These are phyloP conservation scores for Cyrtodaria siliqua DNA, from an alignment of 2,888 invertebrate species.

Conservation along the genomic window DNA sequence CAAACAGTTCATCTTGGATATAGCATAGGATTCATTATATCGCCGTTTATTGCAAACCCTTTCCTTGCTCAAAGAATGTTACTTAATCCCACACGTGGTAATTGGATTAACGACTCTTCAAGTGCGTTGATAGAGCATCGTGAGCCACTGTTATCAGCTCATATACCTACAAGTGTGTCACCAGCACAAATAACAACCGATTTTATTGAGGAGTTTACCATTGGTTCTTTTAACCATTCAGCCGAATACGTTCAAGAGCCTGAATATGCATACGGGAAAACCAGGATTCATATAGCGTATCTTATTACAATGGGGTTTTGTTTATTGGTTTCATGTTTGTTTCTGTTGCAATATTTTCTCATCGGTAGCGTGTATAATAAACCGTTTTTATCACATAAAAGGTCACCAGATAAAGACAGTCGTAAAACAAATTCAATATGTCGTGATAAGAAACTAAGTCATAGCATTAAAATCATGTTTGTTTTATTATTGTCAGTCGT, in stretches of 20 bases:
- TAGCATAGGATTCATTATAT: conserved; percentile 53
- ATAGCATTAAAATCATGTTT: conserved; percentile 15
- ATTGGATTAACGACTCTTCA: conserved; percentile 2
- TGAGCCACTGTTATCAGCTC: no score
- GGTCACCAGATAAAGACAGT: no score
- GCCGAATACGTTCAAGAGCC: no score
- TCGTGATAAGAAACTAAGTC: no score
- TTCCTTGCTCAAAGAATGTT: conserved; percentile 36
- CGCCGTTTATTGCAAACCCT: conserved; percentile 45
- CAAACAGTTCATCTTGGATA: conserved; percentile 49
- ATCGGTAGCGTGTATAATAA: conserved; percentile 38
- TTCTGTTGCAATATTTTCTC: conserved; percentile 13
- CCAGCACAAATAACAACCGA: no score
- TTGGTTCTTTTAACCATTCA: no score
- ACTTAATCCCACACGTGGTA: neutral
- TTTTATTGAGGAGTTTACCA: no score
- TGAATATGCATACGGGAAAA: conserved; percentile 25
- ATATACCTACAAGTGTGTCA: no score
- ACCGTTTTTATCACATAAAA: neutral
- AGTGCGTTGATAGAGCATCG: neutral
- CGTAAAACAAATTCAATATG: no score
- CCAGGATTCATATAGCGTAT: conserved; percentile 34
- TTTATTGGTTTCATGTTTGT: conserved; percentile 16
- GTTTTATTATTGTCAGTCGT: conserved; percentile 9
- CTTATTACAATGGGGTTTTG: conserved; percentile 25